Conservation (phyloP, 2,113 vertebrate genomes). For the Lucifuga dentata region DNA sequence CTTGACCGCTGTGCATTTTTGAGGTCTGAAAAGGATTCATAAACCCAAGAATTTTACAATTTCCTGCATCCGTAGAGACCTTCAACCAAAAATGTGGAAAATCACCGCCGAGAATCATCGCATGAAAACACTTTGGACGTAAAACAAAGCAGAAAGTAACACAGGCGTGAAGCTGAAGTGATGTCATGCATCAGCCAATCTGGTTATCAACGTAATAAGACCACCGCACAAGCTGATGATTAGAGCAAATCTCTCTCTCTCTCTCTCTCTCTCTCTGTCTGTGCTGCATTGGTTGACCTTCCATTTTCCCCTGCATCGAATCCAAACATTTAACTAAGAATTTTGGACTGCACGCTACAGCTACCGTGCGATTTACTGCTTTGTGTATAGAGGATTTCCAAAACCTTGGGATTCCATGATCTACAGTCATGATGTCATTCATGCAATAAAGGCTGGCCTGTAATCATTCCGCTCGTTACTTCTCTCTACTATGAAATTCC, state of each 20-base stretch:
- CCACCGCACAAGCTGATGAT: constrained; percentile 54
- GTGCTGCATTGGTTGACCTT: constrained; percentile 31
- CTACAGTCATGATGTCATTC: constrained; percentile 71
- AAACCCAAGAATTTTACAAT: no score
- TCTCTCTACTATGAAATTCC: constrained; percentile 49
- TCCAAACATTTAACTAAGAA: constrained; percentile 47
- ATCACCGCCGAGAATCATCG: no score
- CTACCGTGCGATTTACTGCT: constrained; percentile 52
- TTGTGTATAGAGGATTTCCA: constrained; percentile 47
- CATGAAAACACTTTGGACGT: no score
- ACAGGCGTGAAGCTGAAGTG: constrained; percentile 10
- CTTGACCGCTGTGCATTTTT: no score
- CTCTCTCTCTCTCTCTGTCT: neutral
- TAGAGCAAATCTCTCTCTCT: neutral
- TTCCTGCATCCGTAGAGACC: no score
- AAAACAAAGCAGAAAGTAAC: neutral
- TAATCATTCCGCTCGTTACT: constrained; percentile 66
- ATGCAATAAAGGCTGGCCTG: constrained; percentile 56
- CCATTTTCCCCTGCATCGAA: constrained; percentile 44
- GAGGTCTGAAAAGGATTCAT: no score
- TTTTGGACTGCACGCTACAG: constrained; percentile 53
- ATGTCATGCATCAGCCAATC: constrained; percentile 30
- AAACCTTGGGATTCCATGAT: constrained; percentile 57
- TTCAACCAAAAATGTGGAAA: no score
- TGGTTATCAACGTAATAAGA: constrained; percentile 55